Evolutionary conservation across 2,888 invertebrate species (phyloP).

Genomic region (Nomada goodeniana): DNA sequence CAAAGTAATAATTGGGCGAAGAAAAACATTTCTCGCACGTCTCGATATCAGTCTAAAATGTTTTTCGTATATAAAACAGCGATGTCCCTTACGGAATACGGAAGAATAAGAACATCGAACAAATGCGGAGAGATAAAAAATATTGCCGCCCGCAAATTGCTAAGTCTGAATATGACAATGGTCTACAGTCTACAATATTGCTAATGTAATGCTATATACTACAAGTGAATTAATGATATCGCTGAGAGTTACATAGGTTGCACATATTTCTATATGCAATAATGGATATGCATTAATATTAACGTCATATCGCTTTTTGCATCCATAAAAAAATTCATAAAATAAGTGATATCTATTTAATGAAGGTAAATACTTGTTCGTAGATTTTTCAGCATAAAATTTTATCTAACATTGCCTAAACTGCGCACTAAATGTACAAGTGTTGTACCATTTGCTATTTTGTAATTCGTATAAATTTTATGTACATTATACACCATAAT

Average conservation of each 20-base stretch:
- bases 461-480: slow-evolving; percentile 51
- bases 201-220: slow-evolving; percentile 37
- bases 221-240: slow-evolving; percentile 41
- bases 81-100: background rate
- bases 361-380: slow-evolving; percentile 39
- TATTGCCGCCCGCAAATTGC: slow-evolving; percentile 25
- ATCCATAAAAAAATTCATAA: slow-evolving; percentile 11
- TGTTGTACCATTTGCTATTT: slow-evolving; percentile 43
- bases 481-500: slow-evolving; percentile 59
- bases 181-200: slow-evolving; percentile 51
- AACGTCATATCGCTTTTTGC: slow-evolving; percentile 8
- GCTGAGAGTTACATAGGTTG: slow-evolving; percentile 31
- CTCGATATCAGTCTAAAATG: slow-evolving; percentile 44
- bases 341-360: slow-evolving; percentile 30
- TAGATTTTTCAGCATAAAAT: slow-evolving; percentile 43
- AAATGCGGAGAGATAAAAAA: slow-evolving; percentile 41
- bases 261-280: slow-evolving; percentile 31
- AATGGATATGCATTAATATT: slow-evolving; percentile 17
- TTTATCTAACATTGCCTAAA: slow-evolving; percentile 39
- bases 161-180: slow-evolving; percentile 23
- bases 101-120: slow-evolving; percentile 34
- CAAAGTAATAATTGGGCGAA: slow-evolving; percentile 33
- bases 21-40: slow-evolving; percentile 35
- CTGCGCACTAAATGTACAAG: slow-evolving; percentile 59
- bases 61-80: slow-evolving; percentile 25